Conservation (phyloP, 2,113 vertebrate species). For the Dipodomys merriami region DNA sequence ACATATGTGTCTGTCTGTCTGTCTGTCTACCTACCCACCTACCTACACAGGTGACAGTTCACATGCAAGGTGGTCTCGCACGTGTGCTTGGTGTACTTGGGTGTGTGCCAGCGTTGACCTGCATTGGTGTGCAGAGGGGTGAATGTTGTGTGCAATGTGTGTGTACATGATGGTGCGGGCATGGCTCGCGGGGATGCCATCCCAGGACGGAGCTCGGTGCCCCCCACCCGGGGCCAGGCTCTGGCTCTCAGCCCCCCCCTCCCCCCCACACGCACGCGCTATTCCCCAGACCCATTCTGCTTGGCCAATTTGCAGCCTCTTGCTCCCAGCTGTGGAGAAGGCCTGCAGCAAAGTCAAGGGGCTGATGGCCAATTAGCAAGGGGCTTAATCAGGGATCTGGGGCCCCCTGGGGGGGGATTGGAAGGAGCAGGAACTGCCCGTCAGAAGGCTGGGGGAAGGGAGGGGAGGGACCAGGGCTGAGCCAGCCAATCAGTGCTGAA, state of each 20-base stretch:
- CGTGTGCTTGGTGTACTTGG: neutral
- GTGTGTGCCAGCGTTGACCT: neutral
- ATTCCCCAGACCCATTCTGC: constrained; percentile 72
- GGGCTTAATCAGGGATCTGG: constrained; percentile 78
- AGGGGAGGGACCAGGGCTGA: neutral
- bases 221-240: too few relatives aligned
- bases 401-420: constrained; percentile 59
- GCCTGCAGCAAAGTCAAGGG: constrained; percentile 81
- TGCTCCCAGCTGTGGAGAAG: constrained; percentile 70
- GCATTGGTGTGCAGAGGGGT: neutral
- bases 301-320: constrained; percentile 78
- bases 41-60: neutral
- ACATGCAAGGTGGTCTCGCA: neutral
- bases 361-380: constrained; percentile 79
- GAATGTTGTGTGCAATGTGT: neutral
- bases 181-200: neutral
- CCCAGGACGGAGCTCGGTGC: too few relatives aligned
- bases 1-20: neutral
- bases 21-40: neutral
- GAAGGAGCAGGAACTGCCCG: constrained; percentile 57
- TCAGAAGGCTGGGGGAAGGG: constrained; percentile 41
- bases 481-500: neutral
- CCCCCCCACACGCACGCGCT: neutral
- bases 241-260: constrained; percentile 14
- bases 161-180: neutral